phyloP scores from a whole-genome alignment of 2,113 vertebrate genomes.

The Indri indri region DNA sequence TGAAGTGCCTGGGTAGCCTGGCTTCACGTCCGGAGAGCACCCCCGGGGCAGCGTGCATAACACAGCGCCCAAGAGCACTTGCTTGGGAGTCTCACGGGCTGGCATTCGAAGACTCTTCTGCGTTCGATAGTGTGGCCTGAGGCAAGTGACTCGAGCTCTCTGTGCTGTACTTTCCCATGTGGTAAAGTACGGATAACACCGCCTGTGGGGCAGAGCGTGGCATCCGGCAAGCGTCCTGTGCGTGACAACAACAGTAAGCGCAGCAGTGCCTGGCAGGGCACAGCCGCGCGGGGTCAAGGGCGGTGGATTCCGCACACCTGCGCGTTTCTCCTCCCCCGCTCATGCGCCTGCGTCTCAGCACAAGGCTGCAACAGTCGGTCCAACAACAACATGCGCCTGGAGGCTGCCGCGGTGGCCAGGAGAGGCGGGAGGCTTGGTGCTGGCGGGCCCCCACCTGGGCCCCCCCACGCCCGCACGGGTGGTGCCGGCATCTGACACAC shows the following conservation, averaged over 20 bases:
- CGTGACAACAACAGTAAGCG: accelerated
- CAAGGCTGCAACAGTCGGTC: neutral
- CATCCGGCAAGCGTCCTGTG: accelerated
- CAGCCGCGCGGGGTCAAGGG: accelerated
- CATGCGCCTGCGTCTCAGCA: accelerated
- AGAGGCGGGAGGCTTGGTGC: neutral
- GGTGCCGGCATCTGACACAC: neutral
- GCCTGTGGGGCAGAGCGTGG: accelerated
- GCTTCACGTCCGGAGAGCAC: neutral
- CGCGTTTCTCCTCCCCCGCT: accelerated
- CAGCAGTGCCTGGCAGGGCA: neutral
- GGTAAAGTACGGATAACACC: accelerated
- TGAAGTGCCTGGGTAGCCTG: neutral
- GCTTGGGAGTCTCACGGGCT: accelerated
- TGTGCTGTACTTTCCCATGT: accelerated
- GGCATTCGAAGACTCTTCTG: accelerated
- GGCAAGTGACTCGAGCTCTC: no score
- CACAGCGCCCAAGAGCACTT: neutral
- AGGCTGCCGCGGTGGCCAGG: accelerated
- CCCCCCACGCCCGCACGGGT: accelerated
- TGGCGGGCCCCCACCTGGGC: accelerated
- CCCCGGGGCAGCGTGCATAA: neutral
- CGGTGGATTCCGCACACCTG: neutral
- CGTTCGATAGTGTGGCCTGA: accelerated
- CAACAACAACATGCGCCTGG: no score